Base-by-base conservation (phyloP, 2,113 vertebrate genomes). In the Nesoenas mayeri region DNA sequence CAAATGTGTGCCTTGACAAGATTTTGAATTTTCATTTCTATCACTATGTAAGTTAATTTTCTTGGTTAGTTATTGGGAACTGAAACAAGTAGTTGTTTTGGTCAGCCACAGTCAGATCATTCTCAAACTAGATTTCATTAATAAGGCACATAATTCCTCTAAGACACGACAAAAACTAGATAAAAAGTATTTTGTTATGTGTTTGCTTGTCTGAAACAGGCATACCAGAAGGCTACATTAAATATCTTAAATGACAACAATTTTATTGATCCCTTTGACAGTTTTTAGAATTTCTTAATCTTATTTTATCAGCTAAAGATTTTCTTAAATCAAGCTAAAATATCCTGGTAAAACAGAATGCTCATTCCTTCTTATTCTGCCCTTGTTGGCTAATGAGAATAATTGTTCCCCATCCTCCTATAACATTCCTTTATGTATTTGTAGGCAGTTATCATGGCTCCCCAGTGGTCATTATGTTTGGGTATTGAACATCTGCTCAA, bases 401-500 rank as follows among this genome's bases (percentile, higher is more conserved):
- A 88, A 95, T 95, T 86, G 70, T 62, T 91, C 87, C 50, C 77
- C 17, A 31, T 82, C 36, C 62, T 53, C 82, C 91, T 91, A 85
- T 82, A 96, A 94, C 62, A 74, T 94, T 89, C 81, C 36, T 93
- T 96, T 91, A 93, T 95, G 81, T 95, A 92, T 96, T 94, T 96
- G 54, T 77, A 96, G 90, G 50, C 66, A 78, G 94, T 93, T 89
- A 88, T 93, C 73, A 94, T 72, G 50, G 64, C 51, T 96, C 93
- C 94, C 94, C 42, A 44, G 79, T 90, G 94, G 79, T 95, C 75
- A 91, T 91, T 96, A 96, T 93, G 79, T 96, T 95, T 97, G 86
- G 86, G n/a, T 93, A 96, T 88, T 96, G 96, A 97, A 92, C 95
- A 97, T 96, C 96, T 97, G 97, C 67, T 97, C 75, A 56, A 38